Evolutionary conservation across 2,797 vertebrate genomes (phyloP).

Genomic region (Cossypha niveicapilla): DNA sequence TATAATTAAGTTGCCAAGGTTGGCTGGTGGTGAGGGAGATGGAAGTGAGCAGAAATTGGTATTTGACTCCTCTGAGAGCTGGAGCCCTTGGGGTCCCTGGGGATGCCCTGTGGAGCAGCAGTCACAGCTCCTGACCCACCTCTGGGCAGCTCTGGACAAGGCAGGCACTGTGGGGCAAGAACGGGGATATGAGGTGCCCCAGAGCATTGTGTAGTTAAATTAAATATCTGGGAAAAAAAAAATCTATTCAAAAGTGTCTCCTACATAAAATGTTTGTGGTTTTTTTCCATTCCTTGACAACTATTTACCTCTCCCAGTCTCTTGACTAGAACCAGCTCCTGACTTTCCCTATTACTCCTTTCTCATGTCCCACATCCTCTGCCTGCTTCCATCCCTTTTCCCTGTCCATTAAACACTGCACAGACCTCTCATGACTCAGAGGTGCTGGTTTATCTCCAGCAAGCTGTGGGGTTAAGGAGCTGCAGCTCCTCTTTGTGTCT

Average conservation of each 20-base stretch:
- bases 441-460: not conserved
- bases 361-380: not conserved
- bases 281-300: not conserved
- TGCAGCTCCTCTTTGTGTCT: no score
- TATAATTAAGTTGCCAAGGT: conserved; percentile 30
- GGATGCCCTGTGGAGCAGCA: not conserved
- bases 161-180: not conserved
- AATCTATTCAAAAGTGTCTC: not conserved
- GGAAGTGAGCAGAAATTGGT: not conserved
- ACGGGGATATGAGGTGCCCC: rapidly evolving
- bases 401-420: rapidly evolving
- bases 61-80: not conserved
- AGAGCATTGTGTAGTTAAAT: not conserved
- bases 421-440: rapidly evolving
- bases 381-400: not conserved
- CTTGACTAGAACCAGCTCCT: not conserved
- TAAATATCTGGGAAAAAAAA: not conserved
- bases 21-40: not conserved
- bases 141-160: not conserved
- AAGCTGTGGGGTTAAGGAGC: rapidly evolving
- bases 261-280: rapidly evolving
- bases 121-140: not conserved
- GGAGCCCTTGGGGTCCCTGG: rapidly evolving
- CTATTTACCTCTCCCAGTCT: not conserved
- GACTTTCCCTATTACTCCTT: rapidly evolving